Conservation (phyloP, 2,797 vertebrate species). For the Cirrhinus mrigala region DNA sequence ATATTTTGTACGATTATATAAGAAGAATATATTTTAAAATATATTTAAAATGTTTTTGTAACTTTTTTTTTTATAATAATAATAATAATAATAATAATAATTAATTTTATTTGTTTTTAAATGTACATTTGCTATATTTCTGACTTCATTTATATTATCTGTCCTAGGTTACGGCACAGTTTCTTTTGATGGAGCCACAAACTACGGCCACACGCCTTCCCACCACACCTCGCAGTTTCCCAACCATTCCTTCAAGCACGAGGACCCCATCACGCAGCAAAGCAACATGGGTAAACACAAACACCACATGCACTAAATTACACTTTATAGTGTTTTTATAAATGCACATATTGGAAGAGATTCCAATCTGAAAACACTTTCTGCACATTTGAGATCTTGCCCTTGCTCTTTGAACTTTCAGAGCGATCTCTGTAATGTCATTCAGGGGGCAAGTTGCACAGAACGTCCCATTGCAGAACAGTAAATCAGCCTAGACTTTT, state of each 20-base stretch:
- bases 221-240: slow-evolving; percentile 90
- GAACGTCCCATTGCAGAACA: slow-evolving; percentile 58
- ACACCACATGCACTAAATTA: slow-evolving; percentile 29
- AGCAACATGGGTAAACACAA: slow-evolving; percentile 86
- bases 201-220: slow-evolving; percentile 92
- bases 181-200: slow-evolving; percentile 90
- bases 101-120: too few species aligned
- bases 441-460: slow-evolving; percentile 56
- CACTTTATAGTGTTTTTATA: slow-evolving; percentile 33
- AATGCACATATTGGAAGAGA: slow-evolving; percentile 11
- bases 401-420: slow-evolving; percentile 45
- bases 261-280: slow-evolving; percentile 91
- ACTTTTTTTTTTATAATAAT: too few species aligned
- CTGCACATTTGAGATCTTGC: slow-evolving; percentile 23
- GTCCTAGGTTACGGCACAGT: slow-evolving; percentile 88
- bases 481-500: slow-evolving; percentile 42
- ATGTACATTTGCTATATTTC: not conserved
- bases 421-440: slow-evolving; percentile 49
- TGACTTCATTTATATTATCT: not conserved
- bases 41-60: too few species aligned
- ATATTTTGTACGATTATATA: too few species aligned
- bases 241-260: slow-evolving; percentile 96
- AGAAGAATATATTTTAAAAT: too few species aligned
- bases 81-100: too few species aligned
- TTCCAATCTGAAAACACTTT: slow-evolving; percentile 4